Conservation (phyloP, 2,113 vertebrate genomes). For the Etheostoma cragini region DNA sequence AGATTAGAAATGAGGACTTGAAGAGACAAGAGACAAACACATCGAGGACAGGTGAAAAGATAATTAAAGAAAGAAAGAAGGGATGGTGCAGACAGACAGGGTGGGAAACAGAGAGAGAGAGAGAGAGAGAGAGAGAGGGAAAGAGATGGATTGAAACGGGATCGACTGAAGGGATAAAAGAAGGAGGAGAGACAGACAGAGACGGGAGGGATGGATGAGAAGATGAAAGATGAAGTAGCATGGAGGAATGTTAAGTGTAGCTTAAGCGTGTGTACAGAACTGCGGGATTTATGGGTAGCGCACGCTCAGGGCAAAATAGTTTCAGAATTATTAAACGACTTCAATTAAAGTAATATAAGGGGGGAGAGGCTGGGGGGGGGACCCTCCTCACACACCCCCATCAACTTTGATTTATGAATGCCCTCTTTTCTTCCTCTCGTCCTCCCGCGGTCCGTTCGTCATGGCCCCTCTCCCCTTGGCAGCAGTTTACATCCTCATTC, state of each 20-base stretch:
- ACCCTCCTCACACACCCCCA: conserved; percentile 20
- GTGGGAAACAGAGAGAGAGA: conserved; percentile 20
- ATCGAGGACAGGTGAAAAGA: conserved; percentile 32
- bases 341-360: conserved; percentile 81
- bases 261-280: conserved; percentile 77
- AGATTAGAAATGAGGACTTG: background rate
- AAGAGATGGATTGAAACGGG: conserved; percentile 41
- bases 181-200: conserved; percentile 59
- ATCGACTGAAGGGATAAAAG: conserved; percentile 33
- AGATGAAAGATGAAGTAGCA: conserved; percentile 80
- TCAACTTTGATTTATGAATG: conserved; percentile 74
- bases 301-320: conserved; percentile 79
- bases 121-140: conserved; percentile 7
- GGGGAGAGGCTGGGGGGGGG: conserved; percentile 38
- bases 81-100: conserved; percentile 34
- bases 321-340: conserved; percentile 80
- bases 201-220: conserved; percentile 56
- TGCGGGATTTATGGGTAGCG: conserved; percentile 79
- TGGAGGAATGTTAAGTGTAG: conserved; percentile 82
- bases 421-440: conserved; percentile 52
- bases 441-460: conserved; percentile 33
- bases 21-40: conserved; percentile 25
- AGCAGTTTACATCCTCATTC: conserved; percentile 19
- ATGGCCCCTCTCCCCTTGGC: conserved; percentile 13
- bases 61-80: conserved; percentile 55